Evolutionary conservation across 2,797 vertebrate species (phyloP).

Genomic region (Mormyrops boulengeri): DNA sequence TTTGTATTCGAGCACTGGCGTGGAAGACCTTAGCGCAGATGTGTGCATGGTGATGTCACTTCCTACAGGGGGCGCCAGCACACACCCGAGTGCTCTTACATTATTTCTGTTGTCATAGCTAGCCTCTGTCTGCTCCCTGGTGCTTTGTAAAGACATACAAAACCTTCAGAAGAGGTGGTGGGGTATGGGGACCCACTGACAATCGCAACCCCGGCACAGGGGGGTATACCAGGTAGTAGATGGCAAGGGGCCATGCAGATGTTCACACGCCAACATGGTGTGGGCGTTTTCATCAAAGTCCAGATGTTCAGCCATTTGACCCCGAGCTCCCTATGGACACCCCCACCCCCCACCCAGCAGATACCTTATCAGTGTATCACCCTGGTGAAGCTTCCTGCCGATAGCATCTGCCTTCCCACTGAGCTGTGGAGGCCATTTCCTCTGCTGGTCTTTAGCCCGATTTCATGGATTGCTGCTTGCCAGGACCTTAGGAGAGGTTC

Average conservation of each 20-base stretch:
- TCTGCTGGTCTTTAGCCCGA: neutral
- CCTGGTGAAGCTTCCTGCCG: neutral
- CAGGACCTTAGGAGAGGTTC: neutral
- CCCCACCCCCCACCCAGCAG: neutral
- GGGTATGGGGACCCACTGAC: neutral
- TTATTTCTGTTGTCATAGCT: neutral
- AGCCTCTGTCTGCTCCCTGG: neutral
- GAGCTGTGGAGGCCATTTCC: neutral
- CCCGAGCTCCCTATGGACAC: neutral
- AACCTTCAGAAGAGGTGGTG: neutral
- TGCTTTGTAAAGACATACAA: neutral
- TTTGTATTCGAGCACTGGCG: neutral
- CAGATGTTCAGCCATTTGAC: neutral
- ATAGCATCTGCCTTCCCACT: neutral
- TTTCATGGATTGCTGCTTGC: neutral
- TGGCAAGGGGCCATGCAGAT: slow-evolving; percentile 10
- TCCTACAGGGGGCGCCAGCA: slow-evolving; percentile 6
- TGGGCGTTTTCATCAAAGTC: neutral
- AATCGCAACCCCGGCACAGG: neutral
- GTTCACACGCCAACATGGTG: neutral
- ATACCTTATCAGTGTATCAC: neutral
- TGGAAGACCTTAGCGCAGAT: neutral
- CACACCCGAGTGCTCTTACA: neutral
- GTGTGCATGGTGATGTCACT: neutral
- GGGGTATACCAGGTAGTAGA: neutral